Conservation (phyloP, 2,797 vertebrate genomes). For the Catamblyrhynchus diadema region DNA sequence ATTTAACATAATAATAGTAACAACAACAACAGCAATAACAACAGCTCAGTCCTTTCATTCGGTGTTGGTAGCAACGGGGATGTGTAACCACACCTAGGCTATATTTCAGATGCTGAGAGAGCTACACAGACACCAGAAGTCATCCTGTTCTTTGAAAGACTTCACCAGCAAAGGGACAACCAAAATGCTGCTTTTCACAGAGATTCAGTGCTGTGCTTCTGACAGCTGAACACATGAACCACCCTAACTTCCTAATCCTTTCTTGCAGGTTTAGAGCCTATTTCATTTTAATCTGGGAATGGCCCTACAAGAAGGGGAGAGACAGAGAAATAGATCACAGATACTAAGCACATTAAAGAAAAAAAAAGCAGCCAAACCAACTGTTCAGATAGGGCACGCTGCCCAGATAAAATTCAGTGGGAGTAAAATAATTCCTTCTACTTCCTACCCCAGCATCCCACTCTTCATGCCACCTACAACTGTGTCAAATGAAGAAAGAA, state of each 20-base stretch:
- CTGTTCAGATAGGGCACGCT: constrained; percentile 2
- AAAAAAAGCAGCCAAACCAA: constrained; percentile 30
- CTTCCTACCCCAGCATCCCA: constrained; percentile 28
- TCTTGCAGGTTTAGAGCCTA: background rate
- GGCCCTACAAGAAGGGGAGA: background rate
- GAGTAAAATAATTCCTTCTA: constrained; percentile 32
- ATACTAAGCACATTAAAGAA: background rate
- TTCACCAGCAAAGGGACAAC: background rate
- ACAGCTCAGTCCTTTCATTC: background rate
- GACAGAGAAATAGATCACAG: background rate
- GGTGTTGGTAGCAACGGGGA: background rate
- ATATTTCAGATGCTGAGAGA: background rate
- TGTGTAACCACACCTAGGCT: background rate
- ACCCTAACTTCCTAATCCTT: background rate
- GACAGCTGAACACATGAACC: background rate
- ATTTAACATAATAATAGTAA: background rate
- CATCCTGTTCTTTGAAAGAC: background rate
- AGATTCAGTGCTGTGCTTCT: background rate
- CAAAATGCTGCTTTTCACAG: background rate
- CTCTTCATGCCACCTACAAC: background rate
- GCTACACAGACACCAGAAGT: background rate
- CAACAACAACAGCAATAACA: background rate
- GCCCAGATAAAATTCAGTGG: constrained; percentile 49
- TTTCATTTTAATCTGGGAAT: constrained; percentile 16
- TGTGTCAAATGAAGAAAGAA: constrained; percentile 28